Percentiles rank a stretch among this genome's conserved stretches.
Conservation (phyloP, 2,888 invertebrate species). For the Chloroclystis v-ata region DNA sequence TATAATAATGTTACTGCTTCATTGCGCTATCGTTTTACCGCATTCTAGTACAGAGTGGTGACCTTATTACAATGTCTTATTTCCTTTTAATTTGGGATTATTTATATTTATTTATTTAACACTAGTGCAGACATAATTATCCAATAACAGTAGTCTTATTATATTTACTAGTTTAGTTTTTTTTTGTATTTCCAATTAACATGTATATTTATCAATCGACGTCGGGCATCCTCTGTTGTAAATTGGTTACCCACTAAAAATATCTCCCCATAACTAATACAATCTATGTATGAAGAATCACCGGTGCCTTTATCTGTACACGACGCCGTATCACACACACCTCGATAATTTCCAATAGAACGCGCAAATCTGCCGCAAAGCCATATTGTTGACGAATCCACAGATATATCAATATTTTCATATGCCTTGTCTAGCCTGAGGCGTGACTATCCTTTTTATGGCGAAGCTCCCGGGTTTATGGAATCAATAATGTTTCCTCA, state of each 20-base stretch:
- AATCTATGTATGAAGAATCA: no score
- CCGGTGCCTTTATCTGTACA: not conserved
- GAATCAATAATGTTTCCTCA: not conserved
- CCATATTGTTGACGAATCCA: conserved; percentile 37
- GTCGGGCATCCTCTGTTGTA: no score
- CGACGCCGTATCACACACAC: conserved; percentile 34
- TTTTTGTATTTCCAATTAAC: no score
- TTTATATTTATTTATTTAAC: no score
- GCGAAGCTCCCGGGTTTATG: conserved; percentile 9
- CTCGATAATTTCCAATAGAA: conserved; percentile 52
- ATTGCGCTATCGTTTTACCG: conserved; percentile 41
- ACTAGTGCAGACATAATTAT: no score
- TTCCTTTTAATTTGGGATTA: no score
- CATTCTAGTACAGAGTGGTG: conserved; percentile 24
- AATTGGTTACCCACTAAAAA: no score
- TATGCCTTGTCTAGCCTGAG: conserved; percentile 32
- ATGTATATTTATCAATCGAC: no score
- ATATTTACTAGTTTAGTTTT: no score
- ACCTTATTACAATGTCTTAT: no score
- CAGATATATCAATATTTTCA: conserved; percentile 36
- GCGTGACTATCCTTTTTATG: conserved; percentile 24
- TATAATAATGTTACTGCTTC: conserved; percentile 38
- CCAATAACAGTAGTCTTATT: no score
- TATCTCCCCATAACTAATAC: no score
- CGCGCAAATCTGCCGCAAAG: conserved; percentile 46